A percentile compares a stretch with the other conserved stretches of the same genome.
phyloP scores from a whole-genome alignment of 2,797 vertebrate genomes.

The Setipinna tenuifilis region DNA sequence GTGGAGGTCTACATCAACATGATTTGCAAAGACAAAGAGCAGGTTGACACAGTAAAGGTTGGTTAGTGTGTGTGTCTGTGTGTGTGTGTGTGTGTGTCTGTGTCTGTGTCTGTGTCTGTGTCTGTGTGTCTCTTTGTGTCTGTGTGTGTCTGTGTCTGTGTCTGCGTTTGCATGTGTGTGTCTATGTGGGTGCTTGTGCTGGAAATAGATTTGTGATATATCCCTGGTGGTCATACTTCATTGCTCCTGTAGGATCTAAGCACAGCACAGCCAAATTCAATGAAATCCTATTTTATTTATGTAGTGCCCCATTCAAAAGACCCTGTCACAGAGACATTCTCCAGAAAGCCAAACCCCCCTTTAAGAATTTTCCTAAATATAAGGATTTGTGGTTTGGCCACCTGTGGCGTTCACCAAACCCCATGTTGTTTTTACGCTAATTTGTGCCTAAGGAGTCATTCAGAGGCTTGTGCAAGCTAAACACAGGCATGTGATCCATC shows the following conservation, averaged over 20 bases:
- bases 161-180: no score
- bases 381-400: constrained; percentile 14
- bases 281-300: not conserved
- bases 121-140: not conserved
- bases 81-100: not conserved
- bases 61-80: constrained; percentile 17
- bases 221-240: not conserved
- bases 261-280: not conserved
- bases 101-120: not conserved
- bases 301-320: not conserved
- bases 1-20: constrained; percentile 66
- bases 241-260: not conserved
- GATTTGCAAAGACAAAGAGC: constrained; percentile 70
- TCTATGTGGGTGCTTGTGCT: not conserved
- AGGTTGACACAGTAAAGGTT: constrained; percentile 80
- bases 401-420: not conserved
- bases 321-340: not conserved
- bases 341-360: not conserved
- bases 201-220: not conserved
- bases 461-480: not conserved
- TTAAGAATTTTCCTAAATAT: not conserved
- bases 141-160: no score
- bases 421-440: constrained; percentile 1
- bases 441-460: not conserved
- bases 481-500: not conserved